Conservation (phyloP, 2,797 vertebrate genomes). For the Hemibagrus guttatus region DNA sequence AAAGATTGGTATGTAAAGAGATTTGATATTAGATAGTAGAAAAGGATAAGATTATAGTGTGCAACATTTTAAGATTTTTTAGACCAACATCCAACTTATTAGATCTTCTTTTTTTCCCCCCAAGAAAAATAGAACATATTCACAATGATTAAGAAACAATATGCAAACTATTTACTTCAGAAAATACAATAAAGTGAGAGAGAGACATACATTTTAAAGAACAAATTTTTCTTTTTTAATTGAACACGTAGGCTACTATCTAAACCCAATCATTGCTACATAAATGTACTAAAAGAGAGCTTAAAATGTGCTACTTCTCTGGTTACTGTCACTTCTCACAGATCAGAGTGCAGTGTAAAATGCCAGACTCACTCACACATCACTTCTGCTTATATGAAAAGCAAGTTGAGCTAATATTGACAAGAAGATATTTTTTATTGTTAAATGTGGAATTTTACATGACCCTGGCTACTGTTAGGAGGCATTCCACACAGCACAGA, state of each 20-base stretch:
- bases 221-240: background rate
- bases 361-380: background rate
- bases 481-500: conserved; percentile 25
- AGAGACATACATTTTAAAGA: background rate
- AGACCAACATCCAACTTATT: background rate
- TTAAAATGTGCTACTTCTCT: conserved; percentile 39
- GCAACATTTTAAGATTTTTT: background rate
- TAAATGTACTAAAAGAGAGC: conserved; percentile 28
- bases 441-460: conserved; percentile 17
- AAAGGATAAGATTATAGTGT: background rate
- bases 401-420: conserved; percentile 21
- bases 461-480: conserved; percentile 29
- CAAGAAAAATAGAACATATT: conserved; percentile 23
- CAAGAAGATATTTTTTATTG: conserved; percentile 7
- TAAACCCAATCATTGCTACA: conserved; percentile 27
- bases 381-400: background rate
- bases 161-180: conserved; percentile 33
- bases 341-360: background rate
- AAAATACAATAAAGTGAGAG: conserved; percentile 6
- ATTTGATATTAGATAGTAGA: background rate
- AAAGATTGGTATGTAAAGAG: background rate
- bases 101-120: background rate
- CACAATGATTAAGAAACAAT: conserved; percentile 19
- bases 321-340: conserved; percentile 18
- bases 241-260: conserved; percentile 29